Conservation (phyloP, 2,888 invertebrate genomes). For the Eudasyphora cyanicolor region DNA sequence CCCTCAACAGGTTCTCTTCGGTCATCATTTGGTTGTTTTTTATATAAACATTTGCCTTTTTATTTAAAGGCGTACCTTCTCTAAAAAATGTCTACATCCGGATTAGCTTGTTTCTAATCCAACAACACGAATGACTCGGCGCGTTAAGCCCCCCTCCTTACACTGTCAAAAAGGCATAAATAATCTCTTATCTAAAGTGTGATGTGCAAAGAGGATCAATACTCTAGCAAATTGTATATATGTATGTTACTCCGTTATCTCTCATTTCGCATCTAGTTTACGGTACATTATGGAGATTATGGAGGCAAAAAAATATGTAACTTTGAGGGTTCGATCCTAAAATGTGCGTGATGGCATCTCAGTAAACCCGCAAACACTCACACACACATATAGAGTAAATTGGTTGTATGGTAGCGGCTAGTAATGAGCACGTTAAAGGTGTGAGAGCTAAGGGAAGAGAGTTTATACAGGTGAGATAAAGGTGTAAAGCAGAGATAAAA, state of each 20-base stretch:
- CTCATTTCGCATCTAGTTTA: conserved; percentile 37
- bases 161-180: not conserved
- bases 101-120: not conserved
- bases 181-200: not conserved
- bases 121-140: conserved; percentile 11
- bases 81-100: too few species aligned
- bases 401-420: too few species aligned
- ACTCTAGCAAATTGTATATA: not conserved
- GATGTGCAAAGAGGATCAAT: not conserved
- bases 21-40: too few species aligned
- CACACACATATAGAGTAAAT: too few species aligned
- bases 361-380: too few species aligned
- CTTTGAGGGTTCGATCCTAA: conserved; percentile 5
- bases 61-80: too few species aligned
- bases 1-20: too few species aligned
- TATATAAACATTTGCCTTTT: too few species aligned
- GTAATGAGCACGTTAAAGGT: conserved; percentile 16
- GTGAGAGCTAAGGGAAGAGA: conserved; percentile 19
- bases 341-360: conserved; percentile 55
- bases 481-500: not conserved
- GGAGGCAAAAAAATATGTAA: conserved; percentile 25
- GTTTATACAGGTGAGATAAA: conserved; percentile 33
- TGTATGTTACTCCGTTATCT: conserved; percentile 31
- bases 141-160: not conserved
- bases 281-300: conserved; percentile 25